Evolutionary conservation across 2,113 vertebrate genomes (phyloP).

Genomic region (Salvator merianae): DNA sequence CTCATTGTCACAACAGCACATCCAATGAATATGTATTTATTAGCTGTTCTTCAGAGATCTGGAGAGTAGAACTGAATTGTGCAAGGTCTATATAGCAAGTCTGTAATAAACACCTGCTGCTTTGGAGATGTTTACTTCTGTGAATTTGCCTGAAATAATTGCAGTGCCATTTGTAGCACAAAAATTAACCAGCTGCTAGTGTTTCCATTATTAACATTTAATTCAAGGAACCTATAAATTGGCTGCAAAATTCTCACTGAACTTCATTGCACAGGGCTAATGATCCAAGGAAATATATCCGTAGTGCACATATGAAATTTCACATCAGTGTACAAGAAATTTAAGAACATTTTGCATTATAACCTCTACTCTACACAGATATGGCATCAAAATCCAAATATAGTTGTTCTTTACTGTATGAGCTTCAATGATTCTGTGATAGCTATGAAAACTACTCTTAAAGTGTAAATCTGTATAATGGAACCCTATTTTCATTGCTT

Average conservation of each 20-base stretch:
- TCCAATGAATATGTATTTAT: not conserved
- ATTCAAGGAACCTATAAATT: slow-evolving; percentile 43
- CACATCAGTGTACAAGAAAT: not conserved
- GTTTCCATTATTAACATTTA: slow-evolving; percentile 19
- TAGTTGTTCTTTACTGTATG: no score
- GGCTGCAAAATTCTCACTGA: slow-evolving; percentile 44
- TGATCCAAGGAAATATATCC: slow-evolving; percentile 5
- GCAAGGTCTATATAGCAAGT: not conserved
- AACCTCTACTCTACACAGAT: not conserved
- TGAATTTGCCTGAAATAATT: slow-evolving; percentile 59
- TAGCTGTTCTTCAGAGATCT: slow-evolving; percentile 5
- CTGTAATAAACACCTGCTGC: slow-evolving; percentile 48
- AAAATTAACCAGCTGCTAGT: slow-evolving; percentile 37
- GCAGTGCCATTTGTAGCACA: slow-evolving; percentile 20
- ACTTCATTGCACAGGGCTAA: slow-evolving; percentile 9
- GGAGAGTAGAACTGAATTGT: slow-evolving; percentile 5
- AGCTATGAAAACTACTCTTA: no score
- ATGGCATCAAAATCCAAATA: no score
- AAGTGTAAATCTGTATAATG: no score
- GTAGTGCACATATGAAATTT: not conserved
- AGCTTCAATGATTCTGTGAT: no score
- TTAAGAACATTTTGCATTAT: not conserved
- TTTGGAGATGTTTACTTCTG: slow-evolving; percentile 30
- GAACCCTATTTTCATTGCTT: no score
- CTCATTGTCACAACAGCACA: not conserved